Evolutionary conservation across 1,140 invertebrate species (phyloP), one percentile per base, ranked within the genome.

Genomic region (Drosophila auraria): DNA sequence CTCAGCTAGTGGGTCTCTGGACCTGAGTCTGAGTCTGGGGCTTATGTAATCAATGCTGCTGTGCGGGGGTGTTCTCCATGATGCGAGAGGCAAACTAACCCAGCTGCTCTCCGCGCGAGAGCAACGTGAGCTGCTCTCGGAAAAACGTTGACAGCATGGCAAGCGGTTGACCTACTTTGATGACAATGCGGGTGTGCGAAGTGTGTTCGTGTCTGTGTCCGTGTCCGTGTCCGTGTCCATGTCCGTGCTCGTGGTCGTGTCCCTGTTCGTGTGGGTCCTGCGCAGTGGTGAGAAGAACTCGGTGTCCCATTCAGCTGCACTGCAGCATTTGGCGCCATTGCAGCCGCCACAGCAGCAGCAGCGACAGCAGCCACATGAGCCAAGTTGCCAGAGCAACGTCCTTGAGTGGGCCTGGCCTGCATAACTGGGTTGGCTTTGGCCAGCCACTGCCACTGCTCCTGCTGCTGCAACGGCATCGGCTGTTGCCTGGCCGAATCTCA

Each of bases 121-220:
- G 73, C 25, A 33, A 5, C 17, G 57, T 44, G 70, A 74, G 60
- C 75, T 78, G 79, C 56, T 81, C 73, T 66, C 69, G 53, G 57
- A 56, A 61, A 66, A 72, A 74, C 74, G 76, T 83, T 83, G 70
- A 80, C 76, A 80, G 71, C 75, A 54, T 73, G 77, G 77, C 77
- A 68, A 74, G 75, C 82, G 83, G 87, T 86, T 90, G 86, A 90
- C 86, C 86, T 90, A 90, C 79, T 90, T 90, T 66, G 57, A 76
- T 75, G 78, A 90, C 82, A 86, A 87, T 86, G 82, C 75, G 83
- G 65, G 70, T 75, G 69, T 81, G 70, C 44, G 14, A 50, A 50
- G 63, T 79, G 60, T 90, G 65, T 75, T 60, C 61, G 71, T 71
- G 66, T 72, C 40, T 36, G 20, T 71, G 63, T 40, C 2, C 62